Evolutionary conservation across 2,797 vertebrate species (phyloP).

Genomic region (Acanthurus leucopareius): DNA sequence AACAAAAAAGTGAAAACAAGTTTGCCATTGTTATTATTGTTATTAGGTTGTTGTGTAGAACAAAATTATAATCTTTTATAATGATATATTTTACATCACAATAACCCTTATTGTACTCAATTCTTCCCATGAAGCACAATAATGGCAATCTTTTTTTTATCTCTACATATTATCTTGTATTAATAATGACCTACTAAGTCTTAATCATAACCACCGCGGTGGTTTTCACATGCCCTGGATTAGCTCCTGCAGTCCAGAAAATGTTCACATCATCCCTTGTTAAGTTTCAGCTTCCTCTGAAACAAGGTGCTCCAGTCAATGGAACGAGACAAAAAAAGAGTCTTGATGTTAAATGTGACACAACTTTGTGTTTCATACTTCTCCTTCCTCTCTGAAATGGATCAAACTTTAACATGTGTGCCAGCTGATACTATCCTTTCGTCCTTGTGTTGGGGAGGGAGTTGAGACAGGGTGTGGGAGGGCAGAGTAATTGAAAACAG

Average conservation of each 20-base stretch:
- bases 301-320: background rate
- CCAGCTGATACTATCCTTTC: conserved; percentile 36
- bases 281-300: background rate
- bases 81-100: background rate
- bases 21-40: conserved; percentile 10
- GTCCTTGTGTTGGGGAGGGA: conserved; percentile 58
- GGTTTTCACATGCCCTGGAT: background rate
- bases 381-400: conserved; percentile 42
- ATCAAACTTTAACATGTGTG: conserved; percentile 39
- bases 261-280: background rate
- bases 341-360: background rate
- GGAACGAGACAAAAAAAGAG: background rate
- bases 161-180: conserved; percentile 4
- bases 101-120: background rate
- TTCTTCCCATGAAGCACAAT: background rate
- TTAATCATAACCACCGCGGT: background rate
- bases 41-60: conserved; percentile 20
- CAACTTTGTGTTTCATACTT: conserved; percentile 19
- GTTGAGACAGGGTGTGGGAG: conserved; percentile 77
- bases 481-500: conserved; percentile 78
- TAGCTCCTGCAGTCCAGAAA: background rate
- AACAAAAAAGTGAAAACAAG: conserved; percentile 12
- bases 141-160: background rate
- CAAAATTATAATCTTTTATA: conserved; percentile 8
- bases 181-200: background rate